A percentile compares a stretch with the other conserved stretches of the same genome.
These are phyloP conservation scores for Siderastrea siderea DNA, from an alignment of 92 coral and sea anemone species.

Conservation along the genomic window DNA sequence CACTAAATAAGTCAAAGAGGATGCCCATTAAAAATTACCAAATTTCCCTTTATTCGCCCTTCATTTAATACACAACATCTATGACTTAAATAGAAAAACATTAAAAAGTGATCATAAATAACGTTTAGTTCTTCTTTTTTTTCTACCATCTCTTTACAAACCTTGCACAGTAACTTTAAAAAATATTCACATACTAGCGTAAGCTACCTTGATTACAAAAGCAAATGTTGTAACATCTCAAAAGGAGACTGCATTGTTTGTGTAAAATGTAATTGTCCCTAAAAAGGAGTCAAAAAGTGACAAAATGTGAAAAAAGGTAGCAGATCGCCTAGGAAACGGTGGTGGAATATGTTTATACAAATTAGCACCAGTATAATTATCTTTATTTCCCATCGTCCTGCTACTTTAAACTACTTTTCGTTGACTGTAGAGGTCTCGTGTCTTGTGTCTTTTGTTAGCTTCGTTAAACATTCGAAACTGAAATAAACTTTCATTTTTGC, in stretches of 20 bases:
- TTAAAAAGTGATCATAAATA: background rate
- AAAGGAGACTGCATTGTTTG: background rate
- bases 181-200: background rate
- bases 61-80: background rate
- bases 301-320: too few relatives aligned
- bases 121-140: background rate
- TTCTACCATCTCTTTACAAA: background rate
- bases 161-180: background rate
- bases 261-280: background rate
- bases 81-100: background rate
- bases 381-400: background rate
- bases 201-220: background rate
- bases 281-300: too few relatives aligned
- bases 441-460: background rate
- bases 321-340: background rate
- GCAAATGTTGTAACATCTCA: background rate
- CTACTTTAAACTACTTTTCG: background rate
- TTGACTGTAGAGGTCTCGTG: background rate
- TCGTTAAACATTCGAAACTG: background rate
- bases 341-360: background rate
- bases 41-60: background rate
- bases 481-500: conserved; percentile 7
- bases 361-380: background rate
- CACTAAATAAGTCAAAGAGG: too few relatives aligned
- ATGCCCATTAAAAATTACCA: background rate